Evolutionary conservation across 2,113 vertebrate genomes (phyloP), one percentile per base, ranked within the genome.

Genomic region (Bos javanicus): DNA sequence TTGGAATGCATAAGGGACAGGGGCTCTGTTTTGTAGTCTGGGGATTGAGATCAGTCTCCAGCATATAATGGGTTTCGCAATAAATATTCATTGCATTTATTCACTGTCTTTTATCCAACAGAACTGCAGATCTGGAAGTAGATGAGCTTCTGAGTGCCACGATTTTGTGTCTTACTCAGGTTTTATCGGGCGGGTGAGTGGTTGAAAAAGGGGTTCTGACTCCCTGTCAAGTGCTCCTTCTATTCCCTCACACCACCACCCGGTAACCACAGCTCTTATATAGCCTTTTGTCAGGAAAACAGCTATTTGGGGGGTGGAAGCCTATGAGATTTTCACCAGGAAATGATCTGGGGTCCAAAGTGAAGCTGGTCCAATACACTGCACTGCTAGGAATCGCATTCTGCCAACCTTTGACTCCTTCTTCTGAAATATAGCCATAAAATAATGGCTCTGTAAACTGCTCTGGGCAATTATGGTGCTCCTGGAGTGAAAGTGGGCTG

Each of bases 401-500:
- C 81, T 71, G 78, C 97, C 98, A 99, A 99, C 99, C 99, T 99
- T 98, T 98, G 97, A 98, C 98, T 98, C 98, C 97, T 97, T 98
- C 98, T 98, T 98, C 98, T 99, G 99, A 99, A 99, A 99, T 98
- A 98, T 98, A 97, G 98, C 98, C 98, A 98, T 99, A 98, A 99
- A 99, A 98, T 98, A 98, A 99, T 98, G 98, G 99, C 98, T 98
- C 99, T 99, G 98, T 99, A 99, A 99, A 99, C 99, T 98, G 98
- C 98, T 98, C 98, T 97, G 98, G 98, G 99, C 99, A 99, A 99
- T 99, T 99, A 99, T 98, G 98, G 98, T 71, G 84, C 98, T 98
- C 97, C 97, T 98, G 98, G 99, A 99, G 98, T 99, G 99, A 99
- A 99, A 99, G 99, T 98, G 99, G 98, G 91, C 98, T 99, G 99